Conservation (phyloP, 2,113 vertebrate genomes). For the Eulemur macaco region DNA sequence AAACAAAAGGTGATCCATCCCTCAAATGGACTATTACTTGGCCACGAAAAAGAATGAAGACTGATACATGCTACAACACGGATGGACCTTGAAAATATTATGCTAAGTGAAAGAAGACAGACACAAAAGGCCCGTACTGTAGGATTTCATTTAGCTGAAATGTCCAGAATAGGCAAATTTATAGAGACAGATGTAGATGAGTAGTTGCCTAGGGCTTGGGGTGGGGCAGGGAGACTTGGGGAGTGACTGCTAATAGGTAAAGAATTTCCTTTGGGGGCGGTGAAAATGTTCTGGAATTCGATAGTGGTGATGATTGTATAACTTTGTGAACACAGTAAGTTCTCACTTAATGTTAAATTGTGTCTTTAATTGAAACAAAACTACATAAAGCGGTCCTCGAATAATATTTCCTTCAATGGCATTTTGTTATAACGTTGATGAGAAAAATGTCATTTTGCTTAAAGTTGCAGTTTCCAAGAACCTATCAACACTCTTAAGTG, state of each 20-base stretch:
- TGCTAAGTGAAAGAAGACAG: background rate
- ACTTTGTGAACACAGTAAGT: background rate
- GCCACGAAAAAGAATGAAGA: background rate
- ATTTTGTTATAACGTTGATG: background rate
- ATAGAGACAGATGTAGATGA: background rate
- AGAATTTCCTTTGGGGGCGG: background rate
- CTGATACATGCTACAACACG: fast-evolving
- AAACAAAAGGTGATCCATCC: background rate
- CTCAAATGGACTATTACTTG: background rate
- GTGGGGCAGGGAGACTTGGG: background rate
- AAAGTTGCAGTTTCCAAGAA: background rate
- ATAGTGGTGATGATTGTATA: background rate
- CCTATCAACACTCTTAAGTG: background rate
- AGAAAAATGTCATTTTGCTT: background rate
- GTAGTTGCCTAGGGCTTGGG: background rate
- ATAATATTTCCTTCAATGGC: background rate
- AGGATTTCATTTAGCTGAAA: background rate
- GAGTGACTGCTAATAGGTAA: background rate
- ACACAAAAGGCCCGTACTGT: background rate
- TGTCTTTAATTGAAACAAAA: background rate
- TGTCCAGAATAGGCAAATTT: background rate
- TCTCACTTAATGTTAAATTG: background rate
- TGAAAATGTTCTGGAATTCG: background rate
- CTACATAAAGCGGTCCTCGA: background rate
- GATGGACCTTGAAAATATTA: background rate